Evolutionary conservation across 2,888 invertebrate species (phyloP).

Genomic region (Leucania comma): DNA sequence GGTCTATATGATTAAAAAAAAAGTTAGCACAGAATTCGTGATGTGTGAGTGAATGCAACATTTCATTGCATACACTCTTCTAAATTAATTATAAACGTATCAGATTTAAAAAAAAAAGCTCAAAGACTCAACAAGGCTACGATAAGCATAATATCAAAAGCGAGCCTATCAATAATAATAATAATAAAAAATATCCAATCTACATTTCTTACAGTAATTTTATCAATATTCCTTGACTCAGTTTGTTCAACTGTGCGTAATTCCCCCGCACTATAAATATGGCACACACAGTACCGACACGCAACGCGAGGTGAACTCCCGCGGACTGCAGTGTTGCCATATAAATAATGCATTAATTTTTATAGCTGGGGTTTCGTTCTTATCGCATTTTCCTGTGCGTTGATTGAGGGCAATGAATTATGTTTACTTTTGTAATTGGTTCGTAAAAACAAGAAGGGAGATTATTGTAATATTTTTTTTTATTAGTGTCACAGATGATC

Average conservation of each 20-base stretch:
- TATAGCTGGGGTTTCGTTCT: constrained; percentile 35
- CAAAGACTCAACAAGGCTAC: not conserved
- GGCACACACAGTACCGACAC: not conserved
- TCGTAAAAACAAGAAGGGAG: not conserved
- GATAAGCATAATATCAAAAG: too few species aligned
- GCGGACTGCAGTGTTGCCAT: constrained; percentile 21
- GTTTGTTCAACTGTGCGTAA: constrained; percentile 53
- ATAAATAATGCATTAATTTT: constrained; percentile 23
- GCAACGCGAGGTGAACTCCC: constrained; percentile 44
- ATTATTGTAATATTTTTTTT: not conserved
- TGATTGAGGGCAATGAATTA: constrained; percentile 21
- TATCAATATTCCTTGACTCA: not conserved
- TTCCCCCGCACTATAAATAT: constrained; percentile 28
- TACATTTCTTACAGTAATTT: not conserved
- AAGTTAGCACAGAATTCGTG: too few species aligned
- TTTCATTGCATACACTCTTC: too few species aligned
- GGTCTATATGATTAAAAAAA: too few species aligned
- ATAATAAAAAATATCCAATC: too few species aligned
- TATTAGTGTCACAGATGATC: not conserved
- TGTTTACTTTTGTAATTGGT: constrained; percentile 9
- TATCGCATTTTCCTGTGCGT: constrained; percentile 42
- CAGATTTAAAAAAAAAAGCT: not conserved
- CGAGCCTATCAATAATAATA: too few species aligned
- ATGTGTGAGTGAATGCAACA: too few species aligned
- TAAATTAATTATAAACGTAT: too few species aligned